Conservation (phyloP, 2,113 vertebrate genomes). For the Hippopotamus amphibius region DNA sequence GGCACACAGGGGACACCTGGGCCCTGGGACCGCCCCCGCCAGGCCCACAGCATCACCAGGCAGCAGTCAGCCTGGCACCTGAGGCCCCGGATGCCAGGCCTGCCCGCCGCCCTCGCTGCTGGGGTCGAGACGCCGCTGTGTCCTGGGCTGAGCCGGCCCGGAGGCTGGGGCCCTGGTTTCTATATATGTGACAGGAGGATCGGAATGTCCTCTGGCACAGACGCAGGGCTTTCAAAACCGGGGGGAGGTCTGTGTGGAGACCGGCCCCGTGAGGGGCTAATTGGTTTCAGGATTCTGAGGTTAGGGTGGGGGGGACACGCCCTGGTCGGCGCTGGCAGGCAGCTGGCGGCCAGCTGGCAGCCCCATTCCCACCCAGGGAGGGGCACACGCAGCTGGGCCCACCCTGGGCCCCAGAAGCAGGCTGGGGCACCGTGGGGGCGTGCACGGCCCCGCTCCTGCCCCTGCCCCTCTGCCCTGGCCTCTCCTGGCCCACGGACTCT, state of each 20-base stretch:
- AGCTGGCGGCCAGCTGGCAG: background rate
- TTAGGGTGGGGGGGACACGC: background rate
- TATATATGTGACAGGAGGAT: background rate
- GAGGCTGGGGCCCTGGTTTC: background rate
- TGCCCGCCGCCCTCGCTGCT: background rate
- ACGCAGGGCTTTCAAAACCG: constrained; percentile 12
- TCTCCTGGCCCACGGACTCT: background rate
- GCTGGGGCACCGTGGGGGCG: rapidly evolving
- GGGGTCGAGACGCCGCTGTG: background rate
- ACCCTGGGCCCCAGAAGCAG: background rate
- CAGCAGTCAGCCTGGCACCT: background rate
- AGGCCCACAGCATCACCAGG: background rate
- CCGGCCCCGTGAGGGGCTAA: rapidly evolving
- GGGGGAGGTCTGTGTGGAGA: constrained; percentile 1
- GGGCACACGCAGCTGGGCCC: background rate
- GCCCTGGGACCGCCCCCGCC: rapidly evolving
- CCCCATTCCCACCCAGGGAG: background rate
- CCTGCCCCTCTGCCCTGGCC: background rate
- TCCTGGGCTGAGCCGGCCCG: too few relatives aligned
- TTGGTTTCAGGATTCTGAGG: background rate
- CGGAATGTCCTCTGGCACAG: constrained; percentile 66
- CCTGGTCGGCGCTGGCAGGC: background rate
- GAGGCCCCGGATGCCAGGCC: background rate
- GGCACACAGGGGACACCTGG: rapidly evolving
- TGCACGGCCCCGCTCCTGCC: background rate